phyloP scores from a whole-genome alignment of 2,797 vertebrate species.

The Oreonectes daqikongensis region DNA sequence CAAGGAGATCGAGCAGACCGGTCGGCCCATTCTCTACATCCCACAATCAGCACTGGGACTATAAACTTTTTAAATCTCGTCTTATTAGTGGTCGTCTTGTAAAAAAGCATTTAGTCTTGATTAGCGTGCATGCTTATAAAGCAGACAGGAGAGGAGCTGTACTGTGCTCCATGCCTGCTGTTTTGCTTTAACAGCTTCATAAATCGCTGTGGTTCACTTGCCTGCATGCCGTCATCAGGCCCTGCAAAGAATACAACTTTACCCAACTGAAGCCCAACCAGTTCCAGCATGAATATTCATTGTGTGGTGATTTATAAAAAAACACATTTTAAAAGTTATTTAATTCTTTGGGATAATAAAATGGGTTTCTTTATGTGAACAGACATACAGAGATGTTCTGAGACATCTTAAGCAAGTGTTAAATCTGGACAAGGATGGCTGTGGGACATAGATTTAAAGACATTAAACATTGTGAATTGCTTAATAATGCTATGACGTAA shows the following conservation, averaged over 20 bases:
- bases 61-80: constrained; percentile 79
- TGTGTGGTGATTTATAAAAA: constrained; percentile 62
- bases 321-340: constrained; percentile 62
- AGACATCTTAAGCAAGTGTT: constrained; percentile 52
- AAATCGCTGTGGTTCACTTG: constrained; percentile 59
- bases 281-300: constrained; percentile 64
- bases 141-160: constrained; percentile 63
- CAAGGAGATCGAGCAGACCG: constrained; percentile 50
- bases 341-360: constrained; percentile 65
- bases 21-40: constrained; percentile 44
- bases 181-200: constrained; percentile 68
- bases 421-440: constrained; percentile 45
- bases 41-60: constrained; percentile 61
- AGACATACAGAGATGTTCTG: constrained; percentile 1
- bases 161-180: constrained; percentile 53
- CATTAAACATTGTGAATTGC: constrained; percentile 26
- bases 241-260: constrained; percentile 49
- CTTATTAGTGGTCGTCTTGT: constrained; percentile 84
- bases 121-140: constrained; percentile 84
- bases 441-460: constrained; percentile 18
- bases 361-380: constrained; percentile 53
- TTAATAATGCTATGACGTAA: constrained; percentile 7
- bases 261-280: constrained; percentile 52
- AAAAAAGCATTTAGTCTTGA: constrained; percentile 90
- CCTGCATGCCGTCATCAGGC: constrained; percentile 23